phyloP scores from a whole-genome alignment of 2,888 invertebrate genomes.

The Thelaira solivaga region DNA sequence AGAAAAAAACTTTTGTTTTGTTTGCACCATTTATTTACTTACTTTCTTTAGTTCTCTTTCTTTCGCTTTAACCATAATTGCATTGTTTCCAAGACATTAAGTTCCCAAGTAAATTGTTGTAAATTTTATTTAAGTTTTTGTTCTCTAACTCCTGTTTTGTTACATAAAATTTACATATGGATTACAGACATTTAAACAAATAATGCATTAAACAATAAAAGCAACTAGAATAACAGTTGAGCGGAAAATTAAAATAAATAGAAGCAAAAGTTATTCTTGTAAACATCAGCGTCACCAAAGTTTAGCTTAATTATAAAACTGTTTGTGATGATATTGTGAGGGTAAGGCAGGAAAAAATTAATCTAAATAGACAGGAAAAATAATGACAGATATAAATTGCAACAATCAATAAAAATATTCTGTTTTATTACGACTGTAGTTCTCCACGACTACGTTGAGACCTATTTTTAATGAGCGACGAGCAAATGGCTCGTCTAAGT shows the following conservation, averaged over 20 bases:
- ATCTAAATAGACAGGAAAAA: too few species aligned
- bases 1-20: slow-evolving; percentile 2
- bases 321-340: too few species aligned
- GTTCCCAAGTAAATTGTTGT: not conserved
- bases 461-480: too few species aligned
- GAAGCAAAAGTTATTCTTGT: too few species aligned
- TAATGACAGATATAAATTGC: too few species aligned
- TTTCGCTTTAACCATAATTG: slow-evolving; percentile 18
- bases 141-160: not conserved
- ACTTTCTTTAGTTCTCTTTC: not conserved
- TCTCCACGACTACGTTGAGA: too few species aligned
- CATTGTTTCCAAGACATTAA: slow-evolving; percentile 31
- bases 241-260: not conserved
- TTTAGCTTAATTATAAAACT: not conserved
- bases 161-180: slow-evolving; percentile 7
- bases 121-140: slow-evolving; percentile 3
- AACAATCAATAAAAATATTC: too few species aligned
- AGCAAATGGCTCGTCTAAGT: too few species aligned
- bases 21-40: slow-evolving; percentile 6
- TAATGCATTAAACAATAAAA: not conserved
- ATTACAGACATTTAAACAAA: not conserved
- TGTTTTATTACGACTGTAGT: too few species aligned
- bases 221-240: not conserved
- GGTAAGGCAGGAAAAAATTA: too few species aligned
- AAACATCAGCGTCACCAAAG: not conserved